Percentiles rank a stretch among this genome's conserved stretches.
Conservation (phyloP, 1,140 invertebrate genomes). For the Orius insidiosus region DNA sequence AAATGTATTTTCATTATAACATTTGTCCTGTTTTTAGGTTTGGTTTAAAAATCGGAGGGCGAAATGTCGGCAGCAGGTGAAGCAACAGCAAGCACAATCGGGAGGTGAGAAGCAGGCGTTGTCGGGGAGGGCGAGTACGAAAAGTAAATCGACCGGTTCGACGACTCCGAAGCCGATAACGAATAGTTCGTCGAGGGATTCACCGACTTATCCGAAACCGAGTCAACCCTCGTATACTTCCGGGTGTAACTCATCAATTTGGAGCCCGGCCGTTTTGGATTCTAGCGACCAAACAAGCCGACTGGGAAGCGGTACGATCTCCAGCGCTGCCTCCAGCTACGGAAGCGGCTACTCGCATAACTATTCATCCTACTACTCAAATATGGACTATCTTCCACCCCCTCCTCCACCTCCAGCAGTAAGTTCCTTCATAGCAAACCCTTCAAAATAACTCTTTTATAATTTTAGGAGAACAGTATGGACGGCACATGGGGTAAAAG, state of each 20-base stretch:
- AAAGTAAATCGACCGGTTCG: conserved; percentile 5
- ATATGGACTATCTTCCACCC: conserved; percentile 49
- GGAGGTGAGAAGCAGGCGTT: conserved; percentile 13
- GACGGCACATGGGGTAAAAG: conserved; percentile 43
- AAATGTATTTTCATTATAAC: too few relatives aligned
- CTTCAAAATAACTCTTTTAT: conserved; percentile 8
- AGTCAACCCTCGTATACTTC: neutral
- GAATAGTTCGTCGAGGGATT: conserved; percentile 10
- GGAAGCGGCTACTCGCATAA: conserved; percentile 34
- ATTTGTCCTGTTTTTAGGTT: conserved; percentile 41
- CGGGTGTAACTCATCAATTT: conserved; percentile 24
- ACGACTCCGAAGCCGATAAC: conserved; percentile 4
- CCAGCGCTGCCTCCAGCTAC: conserved; percentile 29
- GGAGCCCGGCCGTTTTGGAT: conserved; percentile 29
- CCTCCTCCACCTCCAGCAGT: conserved; percentile 18
- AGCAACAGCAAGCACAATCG: conserved; percentile 31
- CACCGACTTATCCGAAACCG: conserved; percentile 15
- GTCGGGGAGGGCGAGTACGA: neutral
- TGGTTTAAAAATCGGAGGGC: conserved; percentile 98
- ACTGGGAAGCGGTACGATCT: conserved; percentile 26
- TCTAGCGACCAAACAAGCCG: conserved; percentile 17
- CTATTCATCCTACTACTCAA: conserved; percentile 50
- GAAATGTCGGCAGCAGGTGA: conserved; percentile 78
- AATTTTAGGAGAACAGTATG: conserved; percentile 37
- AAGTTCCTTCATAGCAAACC: conserved; percentile 11